phyloP scores from a whole-genome alignment of 2,113 vertebrate species.

The Syngnathoides biaculeatus region DNA sequence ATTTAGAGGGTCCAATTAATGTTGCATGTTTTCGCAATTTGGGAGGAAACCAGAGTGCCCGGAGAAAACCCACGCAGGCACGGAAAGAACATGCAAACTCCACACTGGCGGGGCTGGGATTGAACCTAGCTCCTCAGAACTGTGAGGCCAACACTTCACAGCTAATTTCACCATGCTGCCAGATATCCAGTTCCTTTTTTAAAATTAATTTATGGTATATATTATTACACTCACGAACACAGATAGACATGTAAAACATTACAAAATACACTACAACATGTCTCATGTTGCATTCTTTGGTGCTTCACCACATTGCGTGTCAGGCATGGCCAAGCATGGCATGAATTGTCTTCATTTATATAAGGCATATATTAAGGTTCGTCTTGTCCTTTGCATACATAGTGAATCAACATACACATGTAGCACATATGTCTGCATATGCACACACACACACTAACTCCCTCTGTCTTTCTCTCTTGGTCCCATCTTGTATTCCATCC shows the following conservation, averaged over 20 bases:
- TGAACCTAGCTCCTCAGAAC: too few species aligned
- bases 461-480: background rate
- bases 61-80: too few species aligned
- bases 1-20: too few species aligned
- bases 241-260: too few species aligned
- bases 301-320: background rate
- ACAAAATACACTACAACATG: too few species aligned
- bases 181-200: background rate
- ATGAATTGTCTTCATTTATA: background rate
- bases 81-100: too few species aligned
- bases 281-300: background rate
- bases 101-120: too few species aligned
- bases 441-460: too few species aligned
- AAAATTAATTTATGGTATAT: background rate
- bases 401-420: background rate
- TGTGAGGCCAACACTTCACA: too few species aligned
- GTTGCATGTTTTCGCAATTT: too few species aligned
- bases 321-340: background rate
- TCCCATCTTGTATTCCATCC: conserved; percentile 36
- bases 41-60: too few species aligned
- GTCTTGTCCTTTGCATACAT: background rate
- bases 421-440: background rate
- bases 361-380: background rate
- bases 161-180: too few species aligned
- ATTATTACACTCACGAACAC: background rate